Base-by-base conservation (phyloP, 2,888 invertebrate genomes). In the Argyresthia goedartella region DNA sequence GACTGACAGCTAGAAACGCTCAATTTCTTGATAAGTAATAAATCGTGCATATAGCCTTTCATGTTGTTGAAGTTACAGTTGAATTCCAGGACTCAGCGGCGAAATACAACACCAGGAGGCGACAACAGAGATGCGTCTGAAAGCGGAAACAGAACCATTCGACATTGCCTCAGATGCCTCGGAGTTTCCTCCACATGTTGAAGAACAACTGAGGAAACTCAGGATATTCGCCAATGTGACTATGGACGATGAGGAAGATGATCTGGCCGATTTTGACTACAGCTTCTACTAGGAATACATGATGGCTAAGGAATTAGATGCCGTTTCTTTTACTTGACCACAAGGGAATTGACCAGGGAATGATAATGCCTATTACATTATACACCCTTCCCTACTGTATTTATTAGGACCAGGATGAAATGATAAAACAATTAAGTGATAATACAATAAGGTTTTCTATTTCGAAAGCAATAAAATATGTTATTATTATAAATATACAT, bases 171-270 rank as follows among this genome's bases (percentile, higher is more conserved):
- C 25, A 25, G 25, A 25, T 6, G 25, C 3, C 25, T 25, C 25
- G 6, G 25, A 25, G 3, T 25, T 25, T 0, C 57, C 69, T 7
- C 71, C 69, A 44, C 71, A 74, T 52, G 43, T 78, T 59, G 76
- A 67, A 51, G 71, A 78, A 58, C 80, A 75, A 55, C 71, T 85
- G 8, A 70, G 73, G 0, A 72, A 79, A 58, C 75, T 79, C 63
- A 75, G 75, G 54, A 58, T 76, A 9, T 61, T 81, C 43, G 78
- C 69, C 36, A 79, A 77, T 62, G 64, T 67, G 48, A 73, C 76
- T 25, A 60, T 58, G 0, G 70, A 71, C 9, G 70, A 69, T 25
- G 69, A 70, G 0, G 74, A 76, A 4, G 69, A 69, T 11, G 72
- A 71, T 9, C 49, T 60, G 13, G 85, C 63, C 16, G 81, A 78